Base-by-base conservation (phyloP, 2,888 invertebrate species). In the Aplocera efformata region DNA sequence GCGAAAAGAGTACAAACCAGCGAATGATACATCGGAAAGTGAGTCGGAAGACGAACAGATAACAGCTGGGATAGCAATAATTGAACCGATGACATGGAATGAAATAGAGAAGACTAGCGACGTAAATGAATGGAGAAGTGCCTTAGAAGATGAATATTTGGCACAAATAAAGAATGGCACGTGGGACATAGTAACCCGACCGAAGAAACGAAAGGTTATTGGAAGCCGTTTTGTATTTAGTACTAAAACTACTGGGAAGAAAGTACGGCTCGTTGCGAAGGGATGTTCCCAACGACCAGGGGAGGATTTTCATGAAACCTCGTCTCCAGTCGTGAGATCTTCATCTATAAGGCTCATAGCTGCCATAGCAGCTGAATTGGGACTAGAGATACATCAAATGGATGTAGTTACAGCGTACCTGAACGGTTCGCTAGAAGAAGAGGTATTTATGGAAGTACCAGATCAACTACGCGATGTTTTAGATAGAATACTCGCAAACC, bases 401-500 rank as follows among this genome's bases (percentile, higher is more conserved):
- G 41, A 41, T 21, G 34, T 41, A 1, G 32, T 10, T 6, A 41
- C 35, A 1, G 41, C 35, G 3, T 41, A 35, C 10, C 10, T 41
- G 6, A 34, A 41, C 31, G 41, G 34, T 1, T 7, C 21, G 3
- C 7, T 41, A 7, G 10, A 34, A 0, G 27, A 41, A 22, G n/a
- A 9, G 2, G 9, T 32, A 0, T 32, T 13, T 6, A 34, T 41
- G 40, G 7, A 23, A 24, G 13, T 21, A 7, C 32, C 39, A 23
- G 8, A 8, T 10, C 11, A 8, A 7, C 7, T 11, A 10, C n/a
- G n/a, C n/a, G n/a, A n/a, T n/a, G n/a, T n/a, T n/a, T n/a, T n/a
- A n/a, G n/a, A n/a, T n/a, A n/a, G n/a, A n/a, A n/a, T n/a, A n/a
- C n/a, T n/a, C n/a, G n/a, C n/a, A n/a, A n/a, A n/a, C n/a, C n/a